These are phyloP conservation scores for Hydra vulgaris DNA, from an alignment of 30 jellyfish, hydroid and myxozoan genomes.

Conservation along the genomic window DNA sequence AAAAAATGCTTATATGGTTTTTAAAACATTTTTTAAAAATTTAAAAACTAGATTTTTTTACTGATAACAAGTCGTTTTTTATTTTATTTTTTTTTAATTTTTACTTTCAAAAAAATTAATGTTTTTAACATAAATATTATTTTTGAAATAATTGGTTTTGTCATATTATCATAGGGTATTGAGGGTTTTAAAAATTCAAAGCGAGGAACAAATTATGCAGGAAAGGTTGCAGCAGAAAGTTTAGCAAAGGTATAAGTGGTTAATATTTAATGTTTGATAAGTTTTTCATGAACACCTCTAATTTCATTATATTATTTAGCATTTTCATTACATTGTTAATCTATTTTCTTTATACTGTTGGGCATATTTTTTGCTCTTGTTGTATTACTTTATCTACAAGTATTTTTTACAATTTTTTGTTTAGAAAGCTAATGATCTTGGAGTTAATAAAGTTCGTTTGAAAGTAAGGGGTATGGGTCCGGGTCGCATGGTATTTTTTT, in stretches of 20 bases:
- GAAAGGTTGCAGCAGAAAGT: conserved; percentile 72
- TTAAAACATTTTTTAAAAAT: too few relatives aligned
- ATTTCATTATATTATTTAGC: too few relatives aligned
- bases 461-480: conserved; percentile 93
- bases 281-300: neutral
- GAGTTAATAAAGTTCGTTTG: conserved; percentile 58
- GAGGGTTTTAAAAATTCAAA: conserved; percentile 89
- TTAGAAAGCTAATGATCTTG: conserved; percentile 72
- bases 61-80: too few relatives aligned
- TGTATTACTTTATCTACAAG: too few relatives aligned
- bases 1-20: too few relatives aligned
- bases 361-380: too few relatives aligned
- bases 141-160: neutral
- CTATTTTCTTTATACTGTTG: too few relatives aligned
- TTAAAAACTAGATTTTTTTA: too few relatives aligned
- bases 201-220: conserved; percentile 92
- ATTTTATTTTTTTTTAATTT: neutral
- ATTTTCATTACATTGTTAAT: too few relatives aligned
- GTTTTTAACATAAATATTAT: neutral
- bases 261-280: neutral
- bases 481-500: conserved; percentile 72
- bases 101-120: too few relatives aligned
- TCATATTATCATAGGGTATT: conserved; percentile 51
- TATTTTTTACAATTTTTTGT: neutral
- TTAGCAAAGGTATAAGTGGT: conserved; percentile 51